Evolutionary conservation across 2,113 vertebrate species (phyloP), one percentile per base, ranked within the genome.

Genomic region (Cebidichthys violaceus): DNA sequence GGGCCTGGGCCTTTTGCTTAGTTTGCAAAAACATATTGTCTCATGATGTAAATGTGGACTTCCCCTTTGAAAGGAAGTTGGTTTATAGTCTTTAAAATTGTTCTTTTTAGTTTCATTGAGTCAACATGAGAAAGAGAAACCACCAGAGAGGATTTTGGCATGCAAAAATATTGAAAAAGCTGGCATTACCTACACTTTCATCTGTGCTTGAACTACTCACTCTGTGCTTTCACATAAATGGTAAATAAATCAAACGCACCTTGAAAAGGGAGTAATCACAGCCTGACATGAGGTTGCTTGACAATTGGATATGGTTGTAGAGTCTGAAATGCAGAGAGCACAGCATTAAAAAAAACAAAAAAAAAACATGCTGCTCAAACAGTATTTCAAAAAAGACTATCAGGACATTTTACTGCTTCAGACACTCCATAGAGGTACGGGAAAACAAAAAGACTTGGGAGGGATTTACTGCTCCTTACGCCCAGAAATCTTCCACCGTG

Each of bases 401-500:
- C 9, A 9, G 29, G 27, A 10, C 31, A 70, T 77, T 77, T 88
- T 50, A 67, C 14, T 59, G 41, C 75, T 77, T 65, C 22, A 33
- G 39, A 54, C 18, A 33, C 41, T 62, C 22, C 29, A 33, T 1
- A 7, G 9, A 73, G 27, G 41, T 9, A 52, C 33, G 69, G 37
- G 33, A 68, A 70, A 66, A 1, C 17, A 64, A 35, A 70, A 45
- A 37, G 66, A 50, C 10, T 14, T 2, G 13, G 9, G 18, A 61
- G 1, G 83, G 37, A 77, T 79, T 70, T 77, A 83, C 60, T 39
- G 73, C 90, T 93, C 94, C 98, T 97, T 99, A 99, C 98, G 98
- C 98, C 98, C 98, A 99, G 91, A 99, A 99, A 92, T 99, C 98
- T 95, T 99, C 98, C 92, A 99, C 98, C 54, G 98, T 99, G 95